Conservation (phyloP, 2,113 vertebrate species). For the Microtus pennsylvanicus region DNA sequence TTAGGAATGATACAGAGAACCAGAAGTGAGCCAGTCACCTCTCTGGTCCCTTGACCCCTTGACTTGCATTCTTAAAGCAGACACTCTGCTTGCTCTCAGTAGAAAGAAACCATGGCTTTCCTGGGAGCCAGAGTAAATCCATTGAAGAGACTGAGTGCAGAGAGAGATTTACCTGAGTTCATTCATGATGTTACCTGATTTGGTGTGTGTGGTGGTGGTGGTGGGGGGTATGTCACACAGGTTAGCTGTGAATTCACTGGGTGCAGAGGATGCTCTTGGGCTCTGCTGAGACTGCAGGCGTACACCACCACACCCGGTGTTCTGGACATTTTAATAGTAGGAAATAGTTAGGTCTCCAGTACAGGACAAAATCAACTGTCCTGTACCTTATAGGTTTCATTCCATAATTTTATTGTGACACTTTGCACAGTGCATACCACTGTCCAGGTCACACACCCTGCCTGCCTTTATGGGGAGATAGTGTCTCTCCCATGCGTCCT, state of each 20-base stretch:
- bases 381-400: background rate
- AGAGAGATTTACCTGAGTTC: background rate
- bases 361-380: background rate
- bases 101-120: background rate
- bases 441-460: background rate
- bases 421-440: background rate
- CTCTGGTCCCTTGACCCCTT: background rate
- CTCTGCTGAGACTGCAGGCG: background rate
- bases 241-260: background rate
- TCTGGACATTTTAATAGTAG: background rate
- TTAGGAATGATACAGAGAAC: background rate
- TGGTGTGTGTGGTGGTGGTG: background rate
- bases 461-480: background rate
- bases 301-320: background rate
- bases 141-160: background rate
- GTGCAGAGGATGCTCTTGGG: no score
- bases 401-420: background rate
- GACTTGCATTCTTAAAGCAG: background rate
- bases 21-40: background rate
- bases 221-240: no score
- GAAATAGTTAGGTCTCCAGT: background rate
- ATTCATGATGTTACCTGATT: background rate
- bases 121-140: background rate
- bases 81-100: background rate
- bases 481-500: background rate